Base-by-base conservation (phyloP, 2,113 vertebrate genomes). In the Trinectes maculatus region DNA sequence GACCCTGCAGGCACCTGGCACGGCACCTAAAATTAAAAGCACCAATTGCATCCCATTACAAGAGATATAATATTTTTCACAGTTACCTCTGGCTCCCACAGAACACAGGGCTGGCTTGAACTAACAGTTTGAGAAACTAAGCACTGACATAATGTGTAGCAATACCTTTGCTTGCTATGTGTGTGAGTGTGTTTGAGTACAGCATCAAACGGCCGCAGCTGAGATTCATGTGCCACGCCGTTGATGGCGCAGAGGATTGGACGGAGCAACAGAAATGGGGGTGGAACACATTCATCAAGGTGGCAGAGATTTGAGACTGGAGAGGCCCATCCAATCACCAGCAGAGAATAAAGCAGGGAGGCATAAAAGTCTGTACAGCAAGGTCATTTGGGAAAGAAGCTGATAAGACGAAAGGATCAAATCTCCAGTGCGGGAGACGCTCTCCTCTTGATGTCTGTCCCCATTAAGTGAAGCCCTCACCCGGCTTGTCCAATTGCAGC, bases 341-440 rank as follows among this genome's bases (percentile, higher is more conserved):
- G 61, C 37, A 33, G 74, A 72, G 83, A 86, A 88, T 85, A 85
- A 84, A 84, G 65, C 73, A 62, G 77, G 63, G 56, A 80, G 63
- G 74, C 66, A 85, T 87, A 85, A 90, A 88, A 77, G 80, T 80
- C 83, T 4, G 63, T 47, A 70, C 52, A 33, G 85, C 89, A 91
- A 90, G 89, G 89, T 89, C 87, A 83, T 86, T 79, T 77, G 83
- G 79, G 86, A 90, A 88, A 87, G 70, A 85, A 85, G 68, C 80
- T 73, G 85, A 90, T 88, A 84, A 88, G 89, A 87, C 53, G 64
- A 56, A 76, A 66, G 76, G 83, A 91, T 90, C 83, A 88, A 82
- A 83, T 89, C 84, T 87, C 65, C 72, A 48, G 31, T 53, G 57
- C 15, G 25, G 69, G 46, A 21, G 37, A 55, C 71, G 80, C 79